Percentiles rank a stretch among this genome's conserved stretches.
phyloP scores from a whole-genome alignment of 2,888 invertebrate species.

The Chloromyia formosa region DNA sequence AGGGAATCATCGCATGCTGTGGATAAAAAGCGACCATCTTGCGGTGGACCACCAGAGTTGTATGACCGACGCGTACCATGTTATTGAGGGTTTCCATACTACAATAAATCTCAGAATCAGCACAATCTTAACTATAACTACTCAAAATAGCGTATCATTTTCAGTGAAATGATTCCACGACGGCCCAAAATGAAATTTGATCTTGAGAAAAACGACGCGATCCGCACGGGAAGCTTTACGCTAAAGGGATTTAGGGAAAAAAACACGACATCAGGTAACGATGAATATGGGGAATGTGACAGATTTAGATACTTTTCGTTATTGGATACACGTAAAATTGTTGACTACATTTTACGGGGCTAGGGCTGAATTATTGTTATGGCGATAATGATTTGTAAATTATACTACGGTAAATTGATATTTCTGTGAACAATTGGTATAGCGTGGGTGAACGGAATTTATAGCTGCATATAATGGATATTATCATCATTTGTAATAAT shows the following conservation, averaged over 20 bases:
- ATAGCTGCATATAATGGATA: background rate
- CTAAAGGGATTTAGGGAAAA: background rate
- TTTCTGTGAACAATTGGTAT: slow-evolving; percentile 14
- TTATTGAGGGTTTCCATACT: too few relatives aligned
- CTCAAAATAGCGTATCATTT: slow-evolving; percentile 1
- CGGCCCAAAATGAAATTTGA: slow-evolving; percentile 14
- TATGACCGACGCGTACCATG: background rate
- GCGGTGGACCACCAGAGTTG: slow-evolving; percentile 25
- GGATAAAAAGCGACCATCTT: background rate
- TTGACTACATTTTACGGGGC: background rate
- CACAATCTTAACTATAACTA: background rate
- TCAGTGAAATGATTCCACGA: background rate
- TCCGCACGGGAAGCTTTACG: background rate
- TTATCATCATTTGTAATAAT: background rate
- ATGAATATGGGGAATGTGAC: slow-evolving; percentile 8
- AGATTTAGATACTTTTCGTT: background rate
- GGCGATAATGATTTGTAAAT: background rate
- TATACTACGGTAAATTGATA: slow-evolving; percentile 5
- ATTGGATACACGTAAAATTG: slow-evolving; percentile 13
- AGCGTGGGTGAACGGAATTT: background rate
- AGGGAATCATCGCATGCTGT: background rate
- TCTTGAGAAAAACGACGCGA: background rate
- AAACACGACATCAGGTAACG: background rate
- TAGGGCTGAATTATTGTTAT: too few relatives aligned
- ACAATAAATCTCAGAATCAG: too few relatives aligned